Conservation (phyloP, 2,113 vertebrate genomes). For the Clarias batrachus region DNA sequence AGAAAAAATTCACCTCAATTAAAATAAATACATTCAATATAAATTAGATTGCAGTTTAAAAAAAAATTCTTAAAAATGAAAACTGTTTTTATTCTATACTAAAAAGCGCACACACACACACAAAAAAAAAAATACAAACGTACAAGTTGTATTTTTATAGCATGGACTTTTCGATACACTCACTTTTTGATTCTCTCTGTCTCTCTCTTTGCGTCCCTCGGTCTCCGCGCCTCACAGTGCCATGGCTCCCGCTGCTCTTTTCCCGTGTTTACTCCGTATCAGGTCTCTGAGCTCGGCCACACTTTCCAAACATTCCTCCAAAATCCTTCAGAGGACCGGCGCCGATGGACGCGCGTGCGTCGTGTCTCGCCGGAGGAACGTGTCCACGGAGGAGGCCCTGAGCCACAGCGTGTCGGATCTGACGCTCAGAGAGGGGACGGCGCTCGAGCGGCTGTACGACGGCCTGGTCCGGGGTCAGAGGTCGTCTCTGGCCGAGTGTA, state of each 20-base stretch:
- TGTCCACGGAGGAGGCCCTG: constrained; percentile 62
- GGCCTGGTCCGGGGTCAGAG: constrained; percentile 85
- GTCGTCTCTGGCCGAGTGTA: constrained; percentile 88
- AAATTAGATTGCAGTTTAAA: too few species aligned
- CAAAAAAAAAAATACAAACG: neutral
- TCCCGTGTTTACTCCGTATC: constrained; percentile 49
- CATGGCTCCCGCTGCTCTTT: constrained; percentile 54
- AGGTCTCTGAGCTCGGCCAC: neutral
- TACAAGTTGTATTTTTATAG: neutral
- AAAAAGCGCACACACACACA: neutral
- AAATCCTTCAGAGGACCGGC: constrained; percentile 29
- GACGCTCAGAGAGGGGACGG: constrained; percentile 78
- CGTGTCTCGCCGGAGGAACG: constrained; percentile 46
- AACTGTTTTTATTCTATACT: neutral
- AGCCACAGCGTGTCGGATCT: constrained; percentile 67
- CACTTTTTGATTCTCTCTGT: neutral
- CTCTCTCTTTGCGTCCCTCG: neutral
- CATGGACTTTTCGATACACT: neutral
- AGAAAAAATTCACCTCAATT: too few species aligned
- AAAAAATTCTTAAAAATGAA: neutral
- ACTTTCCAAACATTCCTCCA: constrained; percentile 9
- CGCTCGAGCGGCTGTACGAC: constrained; percentile 78
- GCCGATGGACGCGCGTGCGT: neutral
- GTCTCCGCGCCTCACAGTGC: neutral
- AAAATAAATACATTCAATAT: too few species aligned